Evolutionary conservation across 1,140 invertebrate species (phyloP), one percentile per base, ranked within the genome.

Genomic region (Wasmannia auropunctata): DNA sequence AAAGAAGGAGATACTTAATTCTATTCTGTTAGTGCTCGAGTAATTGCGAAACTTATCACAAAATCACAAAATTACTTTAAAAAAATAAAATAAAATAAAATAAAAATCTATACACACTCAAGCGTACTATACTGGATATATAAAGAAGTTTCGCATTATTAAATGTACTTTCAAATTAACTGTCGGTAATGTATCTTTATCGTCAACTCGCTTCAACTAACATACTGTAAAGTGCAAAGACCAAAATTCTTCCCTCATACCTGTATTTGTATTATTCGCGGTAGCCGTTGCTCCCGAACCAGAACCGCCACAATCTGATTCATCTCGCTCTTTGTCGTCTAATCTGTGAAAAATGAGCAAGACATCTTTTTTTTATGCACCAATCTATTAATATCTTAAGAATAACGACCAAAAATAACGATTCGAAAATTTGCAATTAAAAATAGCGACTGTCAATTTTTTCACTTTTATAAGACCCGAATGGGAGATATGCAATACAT

Each of bases 301-400:
- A 81, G 89, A 40, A 76, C 92, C 92, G 5, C 93, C 94, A 84
- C 94, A 92, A 90, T 95, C 94, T 19, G 93, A 91, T 88, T 95
- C 95, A 85, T 95, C 95, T 67, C 92, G 94, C 80, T 80, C 76
- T 37, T 95, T 95, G 65, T 95, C 95, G 86, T 95, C 95, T 92
- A 95, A 91, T 92, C 95, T 95, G 86, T 56, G 77, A 85, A 85
- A 72, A 65, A 22, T 70, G 25, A 60, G 7, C 14, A n/a, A 37
- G 16, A 14, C 0, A 56, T 81, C 2, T 28, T 25, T 67, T 65
- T 40, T 22, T 46, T 43, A 28, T 54, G 22, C 6, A 10, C 11
- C 22, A 75, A 7, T 34, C 22, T 37, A 37, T 25, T 25, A 37
- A 28, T 75, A 19, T n/a, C 60, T 40, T 2, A 63, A 40, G 19